Conservation (phyloP, 2,797 vertebrate species). For the Paratrypauchen microcephalus region DNA sequence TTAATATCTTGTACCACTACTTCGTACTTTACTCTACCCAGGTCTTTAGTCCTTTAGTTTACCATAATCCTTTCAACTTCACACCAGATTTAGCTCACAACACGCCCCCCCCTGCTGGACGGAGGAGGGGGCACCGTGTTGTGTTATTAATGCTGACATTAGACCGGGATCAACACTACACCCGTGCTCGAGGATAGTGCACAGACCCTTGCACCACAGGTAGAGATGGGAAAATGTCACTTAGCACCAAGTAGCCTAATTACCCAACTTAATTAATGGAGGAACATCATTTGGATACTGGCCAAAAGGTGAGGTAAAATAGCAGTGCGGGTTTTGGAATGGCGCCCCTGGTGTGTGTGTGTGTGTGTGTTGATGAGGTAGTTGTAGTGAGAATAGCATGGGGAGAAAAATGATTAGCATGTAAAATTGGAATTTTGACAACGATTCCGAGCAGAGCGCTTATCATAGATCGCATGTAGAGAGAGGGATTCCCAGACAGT, state of each 20-base stretch:
- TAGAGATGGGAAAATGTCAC: constrained; percentile 51
- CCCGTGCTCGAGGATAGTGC: constrained; percentile 40
- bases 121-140: constrained; percentile 33
- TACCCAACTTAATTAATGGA: constrained; percentile 48
- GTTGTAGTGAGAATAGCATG: constrained; percentile 23
- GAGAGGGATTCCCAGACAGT: constrained; percentile 1
- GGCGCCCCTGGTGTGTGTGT: constrained; percentile 28
- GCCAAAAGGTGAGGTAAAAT: constrained; percentile 50
- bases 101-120: constrained; percentile 66
- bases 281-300: constrained; percentile 42
- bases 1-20: too few relatives aligned
- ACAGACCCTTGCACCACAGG: constrained; percentile 50
- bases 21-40: too few relatives aligned
- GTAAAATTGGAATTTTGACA: constrained; percentile 4
- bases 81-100: constrained; percentile 16
- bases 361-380: constrained; percentile 16
- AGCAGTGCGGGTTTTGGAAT: constrained; percentile 26
- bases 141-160: constrained; percentile 65
- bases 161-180: constrained; percentile 44
- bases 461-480: not conserved
- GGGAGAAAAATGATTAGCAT: constrained; percentile 36
- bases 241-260: constrained; percentile 50
- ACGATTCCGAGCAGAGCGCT: not conserved
- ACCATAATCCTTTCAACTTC: too few relatives aligned
- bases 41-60: too few relatives aligned